Base-by-base conservation (phyloP, 1,140 invertebrate genomes). In the Heliconius hermathena region DNA sequence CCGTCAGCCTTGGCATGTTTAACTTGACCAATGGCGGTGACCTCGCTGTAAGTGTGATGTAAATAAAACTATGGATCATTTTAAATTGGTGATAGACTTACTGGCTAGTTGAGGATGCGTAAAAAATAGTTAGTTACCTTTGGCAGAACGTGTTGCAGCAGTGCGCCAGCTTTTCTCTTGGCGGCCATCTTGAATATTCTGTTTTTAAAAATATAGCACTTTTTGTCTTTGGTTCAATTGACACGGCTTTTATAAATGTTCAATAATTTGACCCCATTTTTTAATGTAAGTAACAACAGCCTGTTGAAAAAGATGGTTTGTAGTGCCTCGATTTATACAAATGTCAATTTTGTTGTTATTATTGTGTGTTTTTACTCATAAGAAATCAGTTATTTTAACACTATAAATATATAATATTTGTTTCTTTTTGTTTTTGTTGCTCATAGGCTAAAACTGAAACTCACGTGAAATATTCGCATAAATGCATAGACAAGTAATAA, bases 91-190 rank as follows among this genome's bases (percentile, higher is more conserved):
- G 72, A 78, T 77, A 73, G 76, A 81, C 79, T 81, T 78, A 72
- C 16, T 79, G 26, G 29, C 70, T 73, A 87, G 75, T 66, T 82
- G 80, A 85, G 83, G 83, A 85, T 83, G 72, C 81, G 77, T 81
- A 86, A 81, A 85, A 90, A 89, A 70, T 83, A 82, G 41, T 93
- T 83, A 82, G 41, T 93, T 94, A 95, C 94, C 94, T 95, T 95
- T 91, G 94, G 94, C 85, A 95, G 90, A 79, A 95, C 94, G 85
- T 95, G 94, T 91, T 95, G 94, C 73, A 95, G 93, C 73, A 95
- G 86, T 75, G 94, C 94, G 71, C 94, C 94, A 81, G 94, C 94
- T 91, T 95, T 95, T 83, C 94, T 93, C 89, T 95, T 95, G 76
- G 94, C 94, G 77, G 94, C 94, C 94, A 95, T 95, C 88, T 93